Evolutionary conservation across 2,888 invertebrate genomes (phyloP), one percentile per base, ranked within the genome.

Genomic region (Laspeyria flexula): DNA sequence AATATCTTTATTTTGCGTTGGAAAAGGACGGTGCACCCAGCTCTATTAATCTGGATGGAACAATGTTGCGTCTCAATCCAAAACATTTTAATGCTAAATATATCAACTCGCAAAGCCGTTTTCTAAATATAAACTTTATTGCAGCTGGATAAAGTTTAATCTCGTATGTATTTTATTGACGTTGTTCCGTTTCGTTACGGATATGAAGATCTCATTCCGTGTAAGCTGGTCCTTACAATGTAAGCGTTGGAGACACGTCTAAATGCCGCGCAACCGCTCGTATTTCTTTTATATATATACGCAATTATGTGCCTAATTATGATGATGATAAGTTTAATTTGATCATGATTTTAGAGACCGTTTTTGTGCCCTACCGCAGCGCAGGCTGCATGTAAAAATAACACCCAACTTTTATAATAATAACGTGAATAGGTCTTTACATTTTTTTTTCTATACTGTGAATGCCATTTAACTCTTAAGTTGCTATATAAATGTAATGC

Each of bases 1-100:
- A 85, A 90, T 90, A 90, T 88, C 87, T 90, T 88, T 87, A 90
- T 88, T 74, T 86, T 81, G 83, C 77, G 83, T 79, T 80, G 79
- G 87, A 86, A 83, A 85, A 85, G 86, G 88, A 90, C 81, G 79
- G 79, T 83, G 83, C 78, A 83, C 80, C 82, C 79, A 77, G 75
- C 83, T 73, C 75, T 65, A 83, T 83, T 88, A 88, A 90, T 89
- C 86, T 88, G 76, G 82, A 85, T 79, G 79, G 71, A 85, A 90
- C 89, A 90, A 86, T 85, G 89, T 90, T 85, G 88, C 83, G 77
- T 78, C 86, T 88, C 83, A 86, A 88, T 85, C 72, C 77, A 79
- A 82, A 82, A 79, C 68, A 77, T 74, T 73, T 66, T 71, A 52
- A 54, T 50, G 46, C 47, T 47, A 71, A 77, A 81, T 54, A 66